Base-by-base conservation (phyloP, 2,888 invertebrate genomes). In the Xestia sexstrigata region DNA sequence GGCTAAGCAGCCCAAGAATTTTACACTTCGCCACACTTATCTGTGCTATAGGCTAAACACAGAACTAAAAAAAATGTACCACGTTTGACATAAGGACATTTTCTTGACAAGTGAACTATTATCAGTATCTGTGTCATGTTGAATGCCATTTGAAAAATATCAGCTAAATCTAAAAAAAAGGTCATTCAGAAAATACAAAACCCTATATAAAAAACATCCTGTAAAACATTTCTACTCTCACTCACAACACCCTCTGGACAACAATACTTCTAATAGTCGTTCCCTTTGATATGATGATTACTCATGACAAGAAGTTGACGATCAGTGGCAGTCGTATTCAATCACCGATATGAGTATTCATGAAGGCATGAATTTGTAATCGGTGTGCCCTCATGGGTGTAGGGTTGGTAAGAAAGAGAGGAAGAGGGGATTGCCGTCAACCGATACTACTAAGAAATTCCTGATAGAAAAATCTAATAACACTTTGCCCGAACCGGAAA, bases 201-300 rank as follows among this genome's bases (percentile, higher is more conserved):
- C 4, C 3, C 9, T 52, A 8, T 52, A 23, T 52, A n/a, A n/a
- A 26, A 30, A 23, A 39, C 30, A 17, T 1, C 15, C 35, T n/a
- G 76, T 55, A 8, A 47, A 77, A 39, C 47, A 65, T 49, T 74
- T 15, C 35, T n/a, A 17, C 52, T 17, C 2, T 23, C 23, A 30
- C 26, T 42, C 5, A n/a, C 35, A 11, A 7, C 55, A 72, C 58
- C 11, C 76, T n/a, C 11, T n/a, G 67, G 7, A 13, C 11, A 63
- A 82, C 71, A 88, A 82, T 71, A 73, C 63, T 30, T 65, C 70
- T 52, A 83, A 69, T 26, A 78, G n/a, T 74, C 63, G 62, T 35
- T 73, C 81, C 89, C 91, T 93, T 93, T 93, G 93, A 93, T 93
- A 91, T 87, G 87, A 78, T 91, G 90, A 92, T 91, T 90, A 90